Evolutionary conservation across 2,797 vertebrate species (phyloP), one percentile per base, ranked within the genome.

Genomic region (Myotis myotis): DNA sequence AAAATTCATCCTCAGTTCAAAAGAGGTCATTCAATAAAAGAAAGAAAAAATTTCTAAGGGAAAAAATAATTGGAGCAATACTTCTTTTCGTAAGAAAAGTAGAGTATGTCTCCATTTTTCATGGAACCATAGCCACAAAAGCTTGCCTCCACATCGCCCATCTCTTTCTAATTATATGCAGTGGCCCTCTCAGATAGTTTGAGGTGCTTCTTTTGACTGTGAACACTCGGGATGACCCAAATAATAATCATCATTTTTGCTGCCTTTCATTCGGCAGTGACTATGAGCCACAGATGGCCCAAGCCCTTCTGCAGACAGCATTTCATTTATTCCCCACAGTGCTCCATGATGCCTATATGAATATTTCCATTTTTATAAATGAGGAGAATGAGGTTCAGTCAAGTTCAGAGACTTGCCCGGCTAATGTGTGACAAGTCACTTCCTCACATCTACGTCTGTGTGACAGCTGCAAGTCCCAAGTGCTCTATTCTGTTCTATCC

Each of bases 31-130:
- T 79, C 68, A 91, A 44, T 44, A 25, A 66, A 89, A 94, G 23
- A 95, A 75, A 84, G 91, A 89, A 95, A 75, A 83, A 92, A 82
- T 74, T 93, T 95, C 76, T 85, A 41, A 93, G 13, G 57, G 23
- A 6, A 90, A 85, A 92, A 72, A 66, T 25, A 91, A 76, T 60
- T 60, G 19, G 28, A 76, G 16, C 2, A 23, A 19, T 23, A 71
- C 23, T 55, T 72, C 47, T 89, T 95, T 96, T 60, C 41, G n/a
- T 74, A 41, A 71, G 62, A 64, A 81, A 94, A 81, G 60, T 13
- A 64, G 80, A 8, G 30, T 20, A 16, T 12, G 82, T 71, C 17
- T 92, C 84, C 66, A 60, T 51, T 89, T 89, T 70, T 53, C 25
- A 38, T 38, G 28, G 60, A 92, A 30, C 49, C 66, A n/a, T 30